These are phyloP conservation scores for Amphiduros pacificus DNA, from an alignment of 2,888 invertebrate species.

Conservation along the genomic window DNA sequence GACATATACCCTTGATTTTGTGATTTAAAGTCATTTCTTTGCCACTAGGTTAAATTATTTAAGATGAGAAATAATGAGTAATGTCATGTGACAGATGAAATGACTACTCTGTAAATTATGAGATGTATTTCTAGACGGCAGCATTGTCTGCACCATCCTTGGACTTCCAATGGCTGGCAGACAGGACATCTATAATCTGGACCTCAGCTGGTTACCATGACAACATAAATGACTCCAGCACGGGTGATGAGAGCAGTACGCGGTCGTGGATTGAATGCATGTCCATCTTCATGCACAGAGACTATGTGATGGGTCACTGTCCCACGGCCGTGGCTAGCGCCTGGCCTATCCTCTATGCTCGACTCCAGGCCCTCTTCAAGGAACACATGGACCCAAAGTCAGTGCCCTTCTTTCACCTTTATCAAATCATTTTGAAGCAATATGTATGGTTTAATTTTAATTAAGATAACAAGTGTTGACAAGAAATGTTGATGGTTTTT, in stretches of 20 bases:
- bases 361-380: conserved; percentile 82
- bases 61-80: too few species aligned
- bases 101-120: neutral
- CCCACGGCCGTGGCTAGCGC: conserved; percentile 85
- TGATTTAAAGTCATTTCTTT: too few species aligned
- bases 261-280: conserved; percentile 66
- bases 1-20: too few species aligned
- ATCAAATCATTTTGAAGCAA: neutral
- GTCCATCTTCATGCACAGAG: conserved; percentile 85
- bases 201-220: conserved; percentile 25
- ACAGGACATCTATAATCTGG: conserved; percentile 87
- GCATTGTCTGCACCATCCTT: conserved; percentile 29
- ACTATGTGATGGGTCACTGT: conserved; percentile 79
- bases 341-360: conserved; percentile 87
- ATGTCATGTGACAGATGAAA: too few species aligned
- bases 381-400: conserved; percentile 78
- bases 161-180: conserved; percentile 91
- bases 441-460: neutral
- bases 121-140: conserved; percentile 11
- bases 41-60: too few species aligned
- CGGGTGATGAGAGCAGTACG: too few species aligned
- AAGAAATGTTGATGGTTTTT: conserved; percentile 18
- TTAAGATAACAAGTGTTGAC: neutral
- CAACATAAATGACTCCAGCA: conserved; percentile 11
- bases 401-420: conserved; percentile 30